Evolutionary conservation across 2,113 vertebrate species (phyloP).

Genomic region (Platycercus adscitus): DNA sequence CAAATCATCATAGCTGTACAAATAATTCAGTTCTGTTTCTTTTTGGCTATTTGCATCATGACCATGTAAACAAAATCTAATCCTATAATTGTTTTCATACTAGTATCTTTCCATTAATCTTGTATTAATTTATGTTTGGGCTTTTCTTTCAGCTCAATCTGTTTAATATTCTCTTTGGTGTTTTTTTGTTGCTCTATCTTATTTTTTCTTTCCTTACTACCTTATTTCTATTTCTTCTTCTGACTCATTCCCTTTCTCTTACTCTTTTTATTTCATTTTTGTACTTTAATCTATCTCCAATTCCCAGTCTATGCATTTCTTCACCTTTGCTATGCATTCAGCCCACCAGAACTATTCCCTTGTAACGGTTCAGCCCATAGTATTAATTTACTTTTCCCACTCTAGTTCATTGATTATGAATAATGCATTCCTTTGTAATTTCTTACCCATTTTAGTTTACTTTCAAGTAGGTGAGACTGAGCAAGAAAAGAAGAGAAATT

Average conservation of each 20-base stretch:
- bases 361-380: constrained; percentile 3
- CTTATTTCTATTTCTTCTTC: neutral
- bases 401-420: constrained; percentile 28
- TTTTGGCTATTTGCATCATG: neutral
- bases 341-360: neutral
- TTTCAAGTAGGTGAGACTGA: neutral
- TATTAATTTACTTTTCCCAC: constrained; percentile 21
- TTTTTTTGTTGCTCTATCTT: neutral
- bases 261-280: neutral
- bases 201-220: neutral
- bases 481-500: constrained; percentile 16
- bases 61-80: neutral
- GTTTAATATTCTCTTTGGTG: neutral
- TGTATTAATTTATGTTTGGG: neutral
- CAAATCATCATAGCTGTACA: neutral
- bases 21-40: neutral
- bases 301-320: neutral
- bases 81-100: neutral
- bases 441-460: constrained; percentile 22
- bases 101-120: neutral
- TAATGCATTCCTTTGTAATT: constrained; percentile 35
- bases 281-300: neutral
- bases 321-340: neutral
- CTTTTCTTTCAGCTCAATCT: neutral
- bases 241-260: neutral